Evolutionary conservation across 2,113 vertebrate species (phyloP).

Genomic region (Prionailurus bengalensis): DNA sequence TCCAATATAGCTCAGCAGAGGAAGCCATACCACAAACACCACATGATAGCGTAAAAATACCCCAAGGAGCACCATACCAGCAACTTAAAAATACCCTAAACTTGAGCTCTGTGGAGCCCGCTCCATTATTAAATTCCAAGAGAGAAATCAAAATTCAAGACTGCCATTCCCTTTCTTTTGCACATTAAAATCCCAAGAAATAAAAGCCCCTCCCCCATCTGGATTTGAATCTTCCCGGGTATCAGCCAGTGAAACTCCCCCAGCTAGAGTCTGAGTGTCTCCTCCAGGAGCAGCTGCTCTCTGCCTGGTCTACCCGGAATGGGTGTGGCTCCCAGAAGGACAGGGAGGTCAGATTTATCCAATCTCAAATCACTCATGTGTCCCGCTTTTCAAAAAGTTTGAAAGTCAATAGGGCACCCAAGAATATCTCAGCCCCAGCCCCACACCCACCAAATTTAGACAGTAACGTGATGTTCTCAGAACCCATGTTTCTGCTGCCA

Average conservation of each 20-base stretch:
- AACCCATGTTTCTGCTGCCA: slow-evolving; percentile 22
- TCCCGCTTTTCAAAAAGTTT: slow-evolving; percentile 9
- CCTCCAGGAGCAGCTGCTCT: slow-evolving; percentile 11
- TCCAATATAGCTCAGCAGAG: slow-evolving; percentile 68
- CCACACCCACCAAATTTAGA: slow-evolving; percentile 61
- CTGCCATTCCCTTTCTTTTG: not conserved
- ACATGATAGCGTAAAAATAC: slow-evolving; percentile 73
- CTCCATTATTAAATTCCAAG: not conserved
- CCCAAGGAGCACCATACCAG: not conserved
- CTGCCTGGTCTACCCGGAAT: not conserved
- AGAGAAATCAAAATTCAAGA: slow-evolving; percentile 2
- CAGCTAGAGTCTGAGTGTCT: not conserved
- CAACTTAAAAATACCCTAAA: slow-evolving; percentile 50
- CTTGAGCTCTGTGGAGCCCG: not conserved
- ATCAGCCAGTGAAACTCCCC: not conserved
- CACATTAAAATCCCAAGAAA: slow-evolving; percentile 38
- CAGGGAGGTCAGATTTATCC: not conserved
- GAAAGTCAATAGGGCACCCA: not conserved
- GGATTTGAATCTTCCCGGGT: not conserved
- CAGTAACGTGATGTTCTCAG: not conserved
- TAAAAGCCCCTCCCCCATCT: not conserved
- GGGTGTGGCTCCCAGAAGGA: not conserved
- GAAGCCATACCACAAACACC: slow-evolving; percentile 50
- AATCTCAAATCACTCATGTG: not conserved
- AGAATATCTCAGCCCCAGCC: slow-evolving; percentile 58